Conservation (phyloP, 2,113 vertebrate genomes). For the Penelope pileata region DNA sequence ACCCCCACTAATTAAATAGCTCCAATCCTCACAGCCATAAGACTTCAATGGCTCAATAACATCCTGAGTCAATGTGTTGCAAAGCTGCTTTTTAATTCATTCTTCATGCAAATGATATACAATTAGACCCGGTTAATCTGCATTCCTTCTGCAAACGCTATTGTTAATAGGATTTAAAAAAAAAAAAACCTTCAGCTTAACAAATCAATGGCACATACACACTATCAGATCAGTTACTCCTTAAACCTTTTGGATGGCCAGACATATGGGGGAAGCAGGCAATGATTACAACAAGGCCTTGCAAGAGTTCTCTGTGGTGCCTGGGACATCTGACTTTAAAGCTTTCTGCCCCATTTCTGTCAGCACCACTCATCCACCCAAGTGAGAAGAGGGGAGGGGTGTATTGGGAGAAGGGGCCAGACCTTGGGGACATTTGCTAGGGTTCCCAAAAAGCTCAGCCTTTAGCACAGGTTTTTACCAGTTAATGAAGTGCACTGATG, state of each 20-base stretch:
- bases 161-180: slow-evolving; percentile 70
- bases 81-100: slow-evolving; percentile 73
- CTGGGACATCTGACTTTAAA: slow-evolving; percentile 52
- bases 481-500: not conserved
- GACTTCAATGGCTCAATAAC: slow-evolving; percentile 72
- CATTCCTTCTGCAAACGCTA: slow-evolving; percentile 68
- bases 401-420: not conserved
- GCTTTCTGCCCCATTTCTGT: not conserved
- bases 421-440: not conserved
- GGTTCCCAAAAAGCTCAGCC: not conserved
- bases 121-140: slow-evolving; percentile 74
- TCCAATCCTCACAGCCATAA: slow-evolving; percentile 55
- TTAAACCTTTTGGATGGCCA: slow-evolving; percentile 63
- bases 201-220: slow-evolving; percentile 66
- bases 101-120: slow-evolving; percentile 76
- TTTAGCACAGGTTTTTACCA: not conserved
- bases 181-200: slow-evolving; percentile 43
- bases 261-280: slow-evolving; percentile 63
- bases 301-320: not conserved
- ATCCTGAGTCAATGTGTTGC: slow-evolving; percentile 71
- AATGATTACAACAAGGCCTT: slow-evolving; percentile 53
- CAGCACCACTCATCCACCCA: not conserved
- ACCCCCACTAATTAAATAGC: slow-evolving; percentile 70
- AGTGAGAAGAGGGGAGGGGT: not conserved
- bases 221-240: slow-evolving; percentile 72